Conservation (phyloP, 2,113 vertebrate species). For the Geothlypis trichas region DNA sequence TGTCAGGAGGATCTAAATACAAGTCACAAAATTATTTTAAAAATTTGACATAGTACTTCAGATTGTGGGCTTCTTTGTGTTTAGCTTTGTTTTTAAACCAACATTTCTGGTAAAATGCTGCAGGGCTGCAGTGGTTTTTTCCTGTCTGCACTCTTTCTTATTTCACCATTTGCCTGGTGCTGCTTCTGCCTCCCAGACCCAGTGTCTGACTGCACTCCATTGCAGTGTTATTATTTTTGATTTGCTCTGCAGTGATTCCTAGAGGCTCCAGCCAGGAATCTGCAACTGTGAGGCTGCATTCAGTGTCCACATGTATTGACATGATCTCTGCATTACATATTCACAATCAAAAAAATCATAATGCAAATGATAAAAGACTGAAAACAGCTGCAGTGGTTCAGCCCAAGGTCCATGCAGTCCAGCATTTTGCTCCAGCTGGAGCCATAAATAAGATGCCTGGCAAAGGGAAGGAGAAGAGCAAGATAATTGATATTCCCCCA, state of each 20-base stretch:
- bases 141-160: not conserved
- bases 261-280: not conserved
- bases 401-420: not conserved
- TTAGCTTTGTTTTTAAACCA: not conserved
- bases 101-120: not conserved
- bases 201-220: not conserved
- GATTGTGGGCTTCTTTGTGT: fast-evolving
- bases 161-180: not conserved
- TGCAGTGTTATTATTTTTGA: not conserved
- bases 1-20: not conserved
- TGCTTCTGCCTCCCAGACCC: not conserved
- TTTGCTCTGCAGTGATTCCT: constrained; percentile 19
- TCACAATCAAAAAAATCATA: not conserved
- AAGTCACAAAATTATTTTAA: not conserved
- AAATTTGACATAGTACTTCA: not conserved
- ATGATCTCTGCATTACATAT: not conserved
- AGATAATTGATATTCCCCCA: not conserved
- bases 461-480: not conserved
- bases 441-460: not conserved
- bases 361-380: not conserved
- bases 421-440: not conserved
- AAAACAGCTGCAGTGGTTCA: not conserved
- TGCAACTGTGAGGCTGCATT: not conserved
- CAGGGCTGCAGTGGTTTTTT: not conserved
- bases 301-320: not conserved